Evolutionary conservation across 2,113 vertebrate species (phyloP).

Genomic region (Pardalotus punctatus): DNA sequence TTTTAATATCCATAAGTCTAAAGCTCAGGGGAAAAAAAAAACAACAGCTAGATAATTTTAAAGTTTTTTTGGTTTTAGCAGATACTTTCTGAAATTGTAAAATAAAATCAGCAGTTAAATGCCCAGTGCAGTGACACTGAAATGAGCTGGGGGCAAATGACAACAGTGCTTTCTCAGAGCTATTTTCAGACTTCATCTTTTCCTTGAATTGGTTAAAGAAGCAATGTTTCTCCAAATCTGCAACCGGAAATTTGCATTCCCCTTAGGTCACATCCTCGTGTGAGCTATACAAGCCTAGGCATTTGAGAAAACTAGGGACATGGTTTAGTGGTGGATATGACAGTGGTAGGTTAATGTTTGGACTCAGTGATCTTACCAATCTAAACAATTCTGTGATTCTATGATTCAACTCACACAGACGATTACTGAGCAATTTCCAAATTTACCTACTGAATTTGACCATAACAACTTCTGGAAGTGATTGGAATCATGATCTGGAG

Average conservation of each 20-base stretch:
- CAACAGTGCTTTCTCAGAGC: not conserved
- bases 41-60: not conserved
- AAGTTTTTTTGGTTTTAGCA: not conserved
- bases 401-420: not conserved
- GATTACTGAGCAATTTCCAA: not conserved
- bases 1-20: not conserved
- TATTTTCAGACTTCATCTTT: not conserved
- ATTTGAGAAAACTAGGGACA: not conserved
- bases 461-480: not conserved
- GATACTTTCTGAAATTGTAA: not conserved
- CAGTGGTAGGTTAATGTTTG: not conserved
- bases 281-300: not conserved
- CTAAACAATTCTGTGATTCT: not conserved
- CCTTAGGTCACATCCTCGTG: not conserved
- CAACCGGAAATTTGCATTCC: not conserved
- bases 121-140: not conserved
- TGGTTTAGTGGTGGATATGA: too few relatives aligned
- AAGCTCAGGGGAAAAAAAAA: not conserved
- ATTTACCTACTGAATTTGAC: not conserved
- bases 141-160: not conserved
- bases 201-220: not conserved
- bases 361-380: not conserved
- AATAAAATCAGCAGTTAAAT: not conserved
- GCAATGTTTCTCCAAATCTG: not conserved
- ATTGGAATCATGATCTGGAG: not conserved